These are phyloP conservation scores for Tringa solitaria DNA, from an alignment of 2,113 vertebrate species.

Conservation along the genomic window DNA sequence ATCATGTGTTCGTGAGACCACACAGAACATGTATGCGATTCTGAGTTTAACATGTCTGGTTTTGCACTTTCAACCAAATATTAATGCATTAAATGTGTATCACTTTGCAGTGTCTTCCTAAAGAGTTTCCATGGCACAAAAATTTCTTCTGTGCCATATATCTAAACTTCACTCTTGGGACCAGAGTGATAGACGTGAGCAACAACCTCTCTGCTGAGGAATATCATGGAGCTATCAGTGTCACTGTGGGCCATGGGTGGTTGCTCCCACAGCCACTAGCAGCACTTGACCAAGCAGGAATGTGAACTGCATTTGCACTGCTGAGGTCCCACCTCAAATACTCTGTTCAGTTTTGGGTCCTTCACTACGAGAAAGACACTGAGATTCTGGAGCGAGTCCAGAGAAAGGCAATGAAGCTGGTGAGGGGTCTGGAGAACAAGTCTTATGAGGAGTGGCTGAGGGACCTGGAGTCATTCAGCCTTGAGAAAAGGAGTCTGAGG, in stretches of 20 bases:
- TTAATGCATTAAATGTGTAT: background rate
- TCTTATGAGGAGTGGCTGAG: background rate
- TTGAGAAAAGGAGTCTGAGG: background rate
- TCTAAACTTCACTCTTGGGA: background rate
- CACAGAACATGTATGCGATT: background rate
- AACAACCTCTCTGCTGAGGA: accelerated
- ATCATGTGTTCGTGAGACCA: background rate
- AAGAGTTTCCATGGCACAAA: background rate
- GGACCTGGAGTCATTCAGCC: background rate
- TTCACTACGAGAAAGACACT: background rate
- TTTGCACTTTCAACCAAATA: background rate
- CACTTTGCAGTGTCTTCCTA: background rate
- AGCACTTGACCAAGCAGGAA: background rate
- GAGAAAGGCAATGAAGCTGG: background rate
- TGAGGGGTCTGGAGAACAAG: background rate
- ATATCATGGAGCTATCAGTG: accelerated
- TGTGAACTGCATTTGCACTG: background rate
- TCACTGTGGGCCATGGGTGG: accelerated
- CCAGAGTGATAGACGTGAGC: accelerated
- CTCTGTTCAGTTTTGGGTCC: background rate
- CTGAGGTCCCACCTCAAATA: background rate
- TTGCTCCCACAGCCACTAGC: accelerated
- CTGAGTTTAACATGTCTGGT: background rate
- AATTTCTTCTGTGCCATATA: background rate
- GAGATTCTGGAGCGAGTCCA: background rate